phyloP scores from a whole-genome alignment of 2,113 vertebrate species.

The Neofelis nebulosa region DNA sequence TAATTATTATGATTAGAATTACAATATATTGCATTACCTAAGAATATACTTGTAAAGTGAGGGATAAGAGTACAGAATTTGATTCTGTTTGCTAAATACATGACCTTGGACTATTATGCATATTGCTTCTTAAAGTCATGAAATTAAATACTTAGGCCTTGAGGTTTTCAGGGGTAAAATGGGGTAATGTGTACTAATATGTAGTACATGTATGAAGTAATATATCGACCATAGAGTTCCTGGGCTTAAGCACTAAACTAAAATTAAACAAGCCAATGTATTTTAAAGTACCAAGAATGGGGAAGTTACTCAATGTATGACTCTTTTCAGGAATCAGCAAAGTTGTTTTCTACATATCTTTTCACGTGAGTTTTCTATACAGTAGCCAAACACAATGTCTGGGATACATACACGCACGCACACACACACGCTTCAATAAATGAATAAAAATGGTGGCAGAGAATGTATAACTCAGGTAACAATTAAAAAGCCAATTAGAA shows the following conservation, averaged over 20 bases:
- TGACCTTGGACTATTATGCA: neutral
- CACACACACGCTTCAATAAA: neutral
- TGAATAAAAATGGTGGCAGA: neutral
- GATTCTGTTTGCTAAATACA: neutral
- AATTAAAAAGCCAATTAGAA: constrained; percentile 44
- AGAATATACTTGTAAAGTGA: neutral
- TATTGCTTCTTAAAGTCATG: neutral
- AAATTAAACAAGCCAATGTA: neutral
- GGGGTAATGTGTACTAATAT: neutral
- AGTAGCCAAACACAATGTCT: neutral
- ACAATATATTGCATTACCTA: neutral
- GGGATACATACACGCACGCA: neutral
- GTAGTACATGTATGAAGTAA: neutral
- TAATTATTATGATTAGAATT: neutral
- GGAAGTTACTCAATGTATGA: neutral
- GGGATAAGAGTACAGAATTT: neutral
- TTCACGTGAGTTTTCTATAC: neutral
- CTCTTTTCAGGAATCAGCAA: neutral
- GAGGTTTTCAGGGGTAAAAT: neutral
- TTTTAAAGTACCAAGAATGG: neutral
- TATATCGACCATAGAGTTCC: neutral
- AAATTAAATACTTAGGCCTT: neutral
- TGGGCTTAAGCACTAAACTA: neutral
- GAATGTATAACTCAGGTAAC: neutral
- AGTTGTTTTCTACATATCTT: neutral